Conservation (phyloP, 1,140 invertebrate species). For the Bombus vancouverensis region DNA sequence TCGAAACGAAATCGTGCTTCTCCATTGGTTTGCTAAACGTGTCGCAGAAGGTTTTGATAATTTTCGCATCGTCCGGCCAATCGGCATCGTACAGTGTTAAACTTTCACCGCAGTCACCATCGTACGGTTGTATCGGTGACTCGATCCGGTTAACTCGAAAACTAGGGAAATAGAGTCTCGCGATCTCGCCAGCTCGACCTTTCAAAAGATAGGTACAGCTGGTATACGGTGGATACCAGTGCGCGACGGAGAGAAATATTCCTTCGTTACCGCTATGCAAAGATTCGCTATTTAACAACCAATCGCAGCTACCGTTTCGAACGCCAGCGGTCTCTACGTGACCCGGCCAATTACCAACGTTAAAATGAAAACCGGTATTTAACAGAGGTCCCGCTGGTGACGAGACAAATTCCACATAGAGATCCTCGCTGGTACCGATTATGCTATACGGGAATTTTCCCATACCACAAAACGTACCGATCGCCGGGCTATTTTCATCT, state of each 20-base stretch:
- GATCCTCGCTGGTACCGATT: slow-evolving; percentile 93
- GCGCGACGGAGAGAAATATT: slow-evolving; percentile 94
- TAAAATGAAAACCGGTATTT: slow-evolving; percentile 96
- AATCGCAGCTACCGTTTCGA: slow-evolving; percentile 92
- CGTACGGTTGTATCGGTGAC: slow-evolving; percentile 92
- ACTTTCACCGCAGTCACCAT: slow-evolving; percentile 94
- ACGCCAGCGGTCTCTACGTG: slow-evolving; percentile 93
- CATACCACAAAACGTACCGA: slow-evolving; percentile 96
- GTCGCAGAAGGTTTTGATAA: slow-evolving; percentile 96
- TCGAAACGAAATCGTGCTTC: slow-evolving; percentile 95
- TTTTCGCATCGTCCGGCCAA: slow-evolving; percentile 92
- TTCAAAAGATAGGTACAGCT: slow-evolving; percentile 95
- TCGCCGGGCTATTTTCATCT: slow-evolving; percentile 91
- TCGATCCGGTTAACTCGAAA: slow-evolving; percentile 95
- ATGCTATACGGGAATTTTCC: slow-evolving; percentile 97
- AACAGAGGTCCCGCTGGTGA: slow-evolving; percentile 93
- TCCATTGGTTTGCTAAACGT: slow-evolving; percentile 95
- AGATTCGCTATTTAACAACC: slow-evolving; percentile 91
- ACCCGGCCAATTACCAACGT: slow-evolving; percentile 95
- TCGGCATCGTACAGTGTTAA: slow-evolving; percentile 93
- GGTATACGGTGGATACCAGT: slow-evolving; percentile 96
- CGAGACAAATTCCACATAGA: slow-evolving; percentile 95
- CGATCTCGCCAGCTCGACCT: slow-evolving; percentile 91
- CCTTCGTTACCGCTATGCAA: slow-evolving; percentile 91
- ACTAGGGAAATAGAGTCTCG: slow-evolving; percentile 93